phyloP scores from a whole-genome alignment of 2,888 invertebrate species.

The Troides helena region DNA sequence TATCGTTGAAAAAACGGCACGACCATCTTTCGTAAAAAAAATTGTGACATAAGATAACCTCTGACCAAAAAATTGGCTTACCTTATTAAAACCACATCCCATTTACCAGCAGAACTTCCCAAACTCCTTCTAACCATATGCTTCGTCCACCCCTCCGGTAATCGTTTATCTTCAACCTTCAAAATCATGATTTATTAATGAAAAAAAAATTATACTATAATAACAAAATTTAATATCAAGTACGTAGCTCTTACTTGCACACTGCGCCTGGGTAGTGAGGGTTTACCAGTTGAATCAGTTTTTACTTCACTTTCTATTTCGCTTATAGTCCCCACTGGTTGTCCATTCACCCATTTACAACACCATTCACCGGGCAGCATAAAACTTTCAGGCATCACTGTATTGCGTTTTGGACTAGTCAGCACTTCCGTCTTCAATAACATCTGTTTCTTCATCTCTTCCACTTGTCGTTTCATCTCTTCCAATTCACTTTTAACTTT shows the following conservation, averaged over 20 bases:
- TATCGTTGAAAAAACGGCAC: too few relatives aligned
- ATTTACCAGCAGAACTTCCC: constrained; percentile 87
- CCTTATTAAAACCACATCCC: constrained; percentile 89
- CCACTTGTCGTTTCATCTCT: constrained; percentile 63
- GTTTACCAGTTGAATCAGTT: constrained; percentile 56
- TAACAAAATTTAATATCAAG: not conserved
- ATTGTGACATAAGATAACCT: too few relatives aligned
- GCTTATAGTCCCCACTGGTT: constrained; percentile 81
- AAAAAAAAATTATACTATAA: not conserved
- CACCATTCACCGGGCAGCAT: constrained; percentile 81
- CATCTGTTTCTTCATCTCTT: constrained; percentile 64
- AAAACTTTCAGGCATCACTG: constrained; percentile 54
- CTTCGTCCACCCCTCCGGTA: constrained; percentile 89
- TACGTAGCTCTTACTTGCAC: constrained; percentile 53
- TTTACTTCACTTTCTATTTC: constrained; percentile 65
- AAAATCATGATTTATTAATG: constrained; percentile 16
- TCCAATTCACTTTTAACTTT: constrained; percentile 62
- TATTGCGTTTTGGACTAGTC: constrained; percentile 32
- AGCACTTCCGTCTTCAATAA: constrained; percentile 49
- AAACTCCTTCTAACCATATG: constrained; percentile 86
- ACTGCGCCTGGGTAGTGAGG: constrained; percentile 63
- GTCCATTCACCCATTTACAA: constrained; percentile 85
- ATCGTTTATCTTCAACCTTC: constrained; percentile 85
- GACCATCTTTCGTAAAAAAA: too few relatives aligned
- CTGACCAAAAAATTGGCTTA: constrained; percentile 41